Conservation (phyloP, 2,113 vertebrate species). For the Hemiscyllium ocellatum region DNA sequence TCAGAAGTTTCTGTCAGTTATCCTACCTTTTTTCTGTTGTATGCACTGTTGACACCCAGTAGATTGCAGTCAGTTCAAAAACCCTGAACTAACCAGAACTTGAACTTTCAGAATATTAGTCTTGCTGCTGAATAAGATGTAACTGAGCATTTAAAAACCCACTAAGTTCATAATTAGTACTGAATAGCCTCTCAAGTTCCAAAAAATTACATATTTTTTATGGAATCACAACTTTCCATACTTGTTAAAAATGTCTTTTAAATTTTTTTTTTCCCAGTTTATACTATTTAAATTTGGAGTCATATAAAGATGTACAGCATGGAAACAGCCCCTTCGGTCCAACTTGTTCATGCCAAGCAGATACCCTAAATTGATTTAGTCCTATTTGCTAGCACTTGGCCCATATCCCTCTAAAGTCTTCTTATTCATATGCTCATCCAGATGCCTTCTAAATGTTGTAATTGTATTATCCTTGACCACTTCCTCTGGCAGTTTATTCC, state of each 20-base stretch:
- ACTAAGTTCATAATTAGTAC: background rate
- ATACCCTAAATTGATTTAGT: too few species aligned
- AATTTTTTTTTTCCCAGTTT: background rate
- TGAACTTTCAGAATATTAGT: background rate
- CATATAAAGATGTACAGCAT: too few species aligned
- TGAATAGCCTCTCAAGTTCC: background rate
- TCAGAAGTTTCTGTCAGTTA: background rate
- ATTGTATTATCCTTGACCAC: too few species aligned
- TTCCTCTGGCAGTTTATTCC: too few species aligned
- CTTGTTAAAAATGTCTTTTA: background rate
- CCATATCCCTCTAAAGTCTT: too few species aligned
- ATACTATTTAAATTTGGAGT: too few species aligned
- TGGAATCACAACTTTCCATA: background rate
- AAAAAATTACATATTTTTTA: background rate
- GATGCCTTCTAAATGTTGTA: too few species aligned
- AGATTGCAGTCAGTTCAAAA: too few species aligned
- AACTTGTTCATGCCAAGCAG: too few species aligned
- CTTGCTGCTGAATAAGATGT: background rate
- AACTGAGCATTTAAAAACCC: background rate
- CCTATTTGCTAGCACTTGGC: too few species aligned
- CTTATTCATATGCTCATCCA: too few species aligned
- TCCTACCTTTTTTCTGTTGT: background rate
- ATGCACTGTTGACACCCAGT: background rate
- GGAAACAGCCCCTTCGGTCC: too few species aligned
- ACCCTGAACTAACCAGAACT: background rate